Base-by-base conservation (phyloP, 2,113 vertebrate species). In the Mirounga angustirostris region DNA sequence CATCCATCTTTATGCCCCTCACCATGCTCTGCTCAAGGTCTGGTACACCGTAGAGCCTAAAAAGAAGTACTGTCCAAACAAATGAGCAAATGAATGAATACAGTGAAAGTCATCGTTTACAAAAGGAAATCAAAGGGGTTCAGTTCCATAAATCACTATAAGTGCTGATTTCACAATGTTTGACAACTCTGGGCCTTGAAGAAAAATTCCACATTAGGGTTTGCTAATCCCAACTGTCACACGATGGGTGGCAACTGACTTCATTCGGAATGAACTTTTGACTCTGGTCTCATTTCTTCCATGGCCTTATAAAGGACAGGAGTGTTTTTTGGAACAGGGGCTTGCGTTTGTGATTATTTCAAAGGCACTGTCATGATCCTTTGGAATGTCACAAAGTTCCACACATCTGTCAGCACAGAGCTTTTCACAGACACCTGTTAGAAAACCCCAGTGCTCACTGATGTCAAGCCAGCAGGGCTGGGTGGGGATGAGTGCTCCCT, bases 21-120 rank as follows among this genome's bases (percentile, higher is more conserved):
- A 12, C n/a, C 46, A 36, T 82, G n/a, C 67, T 94, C 54, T 79
- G 59, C 24, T 46, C 58, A n/a, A 54, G 12, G 9, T 56, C 71
- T 76, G 65, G 21, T 28, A 54, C 6, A 8, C 2, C 1, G 43
- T 81, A n/a, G 88, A 81, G 40, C 16, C 28, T 84, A 13, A 78
- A 80, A 73, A 88, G 67, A 96, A 46, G 18, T 76, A 24, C 22
- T 93, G 33, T 67, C 22, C 26, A 87, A 90, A 96, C 22, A 80
- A 84, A 81, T 0, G 24, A 61, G 81, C n/a, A 89, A 92, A 58
- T 36, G 69, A 93, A 69, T 82, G 58, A 71, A 28, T 14, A 61
- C 26, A 83, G 10, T 10, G 30, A 18, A 91, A 74, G 63, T 69
- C 43, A 78, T 65, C 6, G 18, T 43, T 80, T 40, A 22, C 71